Evolutionary conservation across 2,797 vertebrate genomes (phyloP), one percentile per base, ranked within the genome.

Genomic region (Aselliscus stoliczkanus): DNA sequence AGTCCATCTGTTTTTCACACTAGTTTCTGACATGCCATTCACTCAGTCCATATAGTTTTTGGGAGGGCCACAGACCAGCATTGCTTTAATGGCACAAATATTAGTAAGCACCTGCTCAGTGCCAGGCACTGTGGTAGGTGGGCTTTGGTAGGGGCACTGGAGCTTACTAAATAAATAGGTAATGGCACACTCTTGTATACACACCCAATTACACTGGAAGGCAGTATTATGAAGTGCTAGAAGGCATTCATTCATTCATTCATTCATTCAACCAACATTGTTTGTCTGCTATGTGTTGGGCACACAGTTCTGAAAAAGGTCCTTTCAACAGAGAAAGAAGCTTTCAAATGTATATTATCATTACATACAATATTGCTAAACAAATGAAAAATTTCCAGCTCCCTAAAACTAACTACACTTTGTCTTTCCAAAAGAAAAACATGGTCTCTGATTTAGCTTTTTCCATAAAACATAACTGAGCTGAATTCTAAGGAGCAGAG

Each of bases 1-100:
- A 96, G 93, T 94, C 69, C 94, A 92, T 96, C 73, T 82, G 14
- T 77, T 34, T 29, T 52, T 47, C 39, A 77, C 27, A 17, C 62
- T 64, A 50, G n/a, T 47, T 88, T 82, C 82, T 82, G 50, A 50
- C 17, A 21, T 44, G n/a, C 42, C 76, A 42, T 12, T 93, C 86
- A 31, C 54, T 73, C 13, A 11, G 60, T 44, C 21, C 72, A 69
- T 31, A 88, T 75, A 79, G 37, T 9, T 62, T 12, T 60, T n/a
- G n/a, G 50, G 27, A 18, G 27, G 64, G 21, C 47, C 85, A 73
- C 31, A 67, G 42, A 37, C 34, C 11, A 4, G 10, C 31, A 58
- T 27, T 39, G 50, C 15, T 18, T 82, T 50, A 56, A 47, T 56
- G 80, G 25, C 88, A 93, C 64, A 79, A 50, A 88, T 4, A 2